Conservation (phyloP, 2,797 vertebrate genomes). For the Melanotaenia trifasciata region DNA sequence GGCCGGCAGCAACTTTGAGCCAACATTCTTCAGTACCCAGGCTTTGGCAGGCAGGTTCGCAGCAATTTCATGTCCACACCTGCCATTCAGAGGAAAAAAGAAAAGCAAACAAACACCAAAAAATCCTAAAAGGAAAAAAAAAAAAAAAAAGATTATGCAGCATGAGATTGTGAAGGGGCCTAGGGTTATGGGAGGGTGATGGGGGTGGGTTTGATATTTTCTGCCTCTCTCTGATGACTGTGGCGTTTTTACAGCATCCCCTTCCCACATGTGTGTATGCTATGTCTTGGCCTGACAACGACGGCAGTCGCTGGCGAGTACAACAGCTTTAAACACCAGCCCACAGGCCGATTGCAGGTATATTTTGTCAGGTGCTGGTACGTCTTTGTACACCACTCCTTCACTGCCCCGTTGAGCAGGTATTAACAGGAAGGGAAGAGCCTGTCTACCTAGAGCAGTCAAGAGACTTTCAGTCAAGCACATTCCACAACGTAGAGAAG, state of each 20-base stretch:
- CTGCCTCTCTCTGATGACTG: constrained; percentile 83
- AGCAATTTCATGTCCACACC: constrained; percentile 50
- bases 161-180: constrained; percentile 76
- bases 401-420: constrained; percentile 56
- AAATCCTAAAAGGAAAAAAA: constrained; percentile 22
- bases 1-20: constrained; percentile 64
- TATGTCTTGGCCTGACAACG: constrained; percentile 21
- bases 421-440: constrained; percentile 36
- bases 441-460: constrained; percentile 49
- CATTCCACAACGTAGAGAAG: constrained; percentile 72
- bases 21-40: constrained; percentile 38
- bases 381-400: constrained; percentile 42
- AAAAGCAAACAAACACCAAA: constrained; percentile 32
- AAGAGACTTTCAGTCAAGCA: constrained; percentile 55
- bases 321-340: constrained; percentile 36
- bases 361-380: constrained; percentile 52
- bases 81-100: constrained; percentile 54
- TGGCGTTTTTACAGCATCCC: constrained; percentile 66
- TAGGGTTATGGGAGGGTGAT: constrained; percentile 24
- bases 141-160: constrained; percentile 57
- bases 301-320: constrained; percentile 6
- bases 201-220: constrained; percentile 52
- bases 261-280: constrained; percentile 56
- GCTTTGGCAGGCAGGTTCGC: constrained; percentile 31
- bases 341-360: constrained; percentile 41